Percentiles rank a stretch among this genome's conserved stretches.
phyloP scores from a whole-genome alignment of 35 echinoderm and acorn worm genomes.

The Lytechinus variegatus region DNA sequence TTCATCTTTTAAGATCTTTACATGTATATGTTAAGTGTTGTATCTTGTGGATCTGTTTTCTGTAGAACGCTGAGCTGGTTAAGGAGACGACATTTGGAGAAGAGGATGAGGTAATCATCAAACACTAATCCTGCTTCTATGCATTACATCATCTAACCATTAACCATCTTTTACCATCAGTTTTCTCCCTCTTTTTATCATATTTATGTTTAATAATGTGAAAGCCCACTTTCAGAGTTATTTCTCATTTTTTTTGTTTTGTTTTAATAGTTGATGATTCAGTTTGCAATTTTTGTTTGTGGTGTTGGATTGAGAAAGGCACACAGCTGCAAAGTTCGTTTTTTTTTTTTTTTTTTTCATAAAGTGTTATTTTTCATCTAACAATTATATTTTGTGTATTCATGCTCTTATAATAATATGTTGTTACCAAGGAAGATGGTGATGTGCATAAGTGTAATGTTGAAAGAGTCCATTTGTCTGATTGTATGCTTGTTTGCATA shows the following conservation, averaged over 20 bases:
- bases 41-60: background rate
- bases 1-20: no score
- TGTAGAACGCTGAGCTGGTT: background rate
- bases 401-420: no score
- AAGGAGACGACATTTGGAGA: background rate
- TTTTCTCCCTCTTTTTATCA: background rate
- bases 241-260: background rate
- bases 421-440: no score
- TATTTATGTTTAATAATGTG: background rate
- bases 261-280: background rate
- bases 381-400: no score
- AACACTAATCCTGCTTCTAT: background rate
- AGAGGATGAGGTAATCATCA: background rate
- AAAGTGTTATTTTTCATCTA: no score
- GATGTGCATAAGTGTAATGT: no score
- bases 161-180: constrained; percentile 4
- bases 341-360: no score
- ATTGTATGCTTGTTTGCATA: no score
- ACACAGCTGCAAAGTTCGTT: no score
- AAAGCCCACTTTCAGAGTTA: background rate
- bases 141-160: background rate
- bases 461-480: no score
- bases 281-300: background rate
- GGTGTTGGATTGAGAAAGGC: background rate
- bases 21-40: background rate